phyloP scores from a whole-genome alignment of 2,113 vertebrate genomes.

The Plectropomus leopardus region DNA sequence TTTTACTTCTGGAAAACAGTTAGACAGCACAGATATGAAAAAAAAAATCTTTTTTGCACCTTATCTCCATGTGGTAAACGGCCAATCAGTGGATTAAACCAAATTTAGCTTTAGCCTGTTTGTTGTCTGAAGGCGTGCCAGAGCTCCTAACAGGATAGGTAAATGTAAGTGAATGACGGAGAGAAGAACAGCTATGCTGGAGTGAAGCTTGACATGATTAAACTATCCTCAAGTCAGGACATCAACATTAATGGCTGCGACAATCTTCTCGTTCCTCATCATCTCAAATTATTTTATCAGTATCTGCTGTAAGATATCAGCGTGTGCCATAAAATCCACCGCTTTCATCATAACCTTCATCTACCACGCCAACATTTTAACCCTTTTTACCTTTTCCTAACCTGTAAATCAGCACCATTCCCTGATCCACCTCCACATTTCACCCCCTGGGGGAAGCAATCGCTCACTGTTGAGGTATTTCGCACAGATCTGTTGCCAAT shows the following conservation, averaged over 20 bases:
- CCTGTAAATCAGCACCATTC: conserved; percentile 38
- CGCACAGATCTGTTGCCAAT: conserved; percentile 76
- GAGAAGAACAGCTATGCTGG: neutral
- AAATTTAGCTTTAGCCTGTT: neutral
- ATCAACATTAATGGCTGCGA: conserved; percentile 37
- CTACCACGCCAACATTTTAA: conserved; percentile 17
- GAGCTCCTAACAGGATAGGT: no score
- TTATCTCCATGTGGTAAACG: neutral
- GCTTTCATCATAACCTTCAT: conserved; percentile 41
- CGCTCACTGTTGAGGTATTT: conserved; percentile 63
- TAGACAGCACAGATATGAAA: no score
- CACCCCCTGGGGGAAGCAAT: conserved; percentile 41
- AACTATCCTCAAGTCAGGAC: conserved; percentile 7
- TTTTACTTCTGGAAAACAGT: no score
- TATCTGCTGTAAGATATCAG: conserved; percentile 7
- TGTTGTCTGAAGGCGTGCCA: no score
- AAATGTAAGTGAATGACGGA: no score
- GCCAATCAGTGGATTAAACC: neutral
- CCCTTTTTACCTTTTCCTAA: conserved; percentile 20
- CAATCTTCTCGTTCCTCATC: conserved; percentile 14
- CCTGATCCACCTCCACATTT: conserved; percentile 32
- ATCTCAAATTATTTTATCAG: conserved; percentile 31
- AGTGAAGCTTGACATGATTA: conserved; percentile 28
- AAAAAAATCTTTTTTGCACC: neutral
- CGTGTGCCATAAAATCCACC: conserved; percentile 15